Base-by-base conservation (phyloP, 2,113 vertebrate species). In the Sula dactylatra region DNA sequence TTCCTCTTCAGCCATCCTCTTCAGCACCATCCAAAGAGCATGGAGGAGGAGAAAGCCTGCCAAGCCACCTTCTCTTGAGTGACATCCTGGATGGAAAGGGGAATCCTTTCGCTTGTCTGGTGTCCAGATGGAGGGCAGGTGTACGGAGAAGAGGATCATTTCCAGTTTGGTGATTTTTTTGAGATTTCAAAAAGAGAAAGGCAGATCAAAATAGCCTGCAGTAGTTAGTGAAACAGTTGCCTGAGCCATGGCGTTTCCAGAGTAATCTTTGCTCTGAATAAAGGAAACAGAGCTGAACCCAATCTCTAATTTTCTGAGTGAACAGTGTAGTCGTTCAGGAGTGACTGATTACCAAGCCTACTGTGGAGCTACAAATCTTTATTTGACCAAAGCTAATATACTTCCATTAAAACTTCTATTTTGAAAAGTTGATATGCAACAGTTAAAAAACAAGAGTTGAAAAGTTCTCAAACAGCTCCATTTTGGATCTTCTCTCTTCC, bases 111-210 rank as follows among this genome's bases (percentile, higher is more conserved):
- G 4, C 32, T 69, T 32, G 7, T 21, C 26, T 77, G 21, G 21
- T 77, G 36, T 69, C 16, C 16, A 12, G 20, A 31, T 56, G 27
- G 38, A 52, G 32, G 36, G 44, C 9, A 88, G 20, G 7, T 20
- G 1, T 82, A 58, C 0, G 3, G 36, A 79, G 16, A 55, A 88
- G 32, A 70, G 10, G 3, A 44, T 61, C 0, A 16, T 81, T 93
- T 80, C 11, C 31, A 69, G 42, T 56, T 50, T 52, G 20, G 21
- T 83, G n/a, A 6, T 25, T 5, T 42, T 70, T 81, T 34, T 1
- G 3, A 49, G 26, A 73, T 87, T 86, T 93, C 65, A 45, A 45
- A 55, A 94, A 74, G 55, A 58, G 69, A 86, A 89, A 62, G 7
- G 4, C 10, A 58, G 20, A 66, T 83, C 38, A 55, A 92, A 79